Base-by-base conservation (phyloP, 2,113 vertebrate species). In the Osmerus eperlanus region DNA sequence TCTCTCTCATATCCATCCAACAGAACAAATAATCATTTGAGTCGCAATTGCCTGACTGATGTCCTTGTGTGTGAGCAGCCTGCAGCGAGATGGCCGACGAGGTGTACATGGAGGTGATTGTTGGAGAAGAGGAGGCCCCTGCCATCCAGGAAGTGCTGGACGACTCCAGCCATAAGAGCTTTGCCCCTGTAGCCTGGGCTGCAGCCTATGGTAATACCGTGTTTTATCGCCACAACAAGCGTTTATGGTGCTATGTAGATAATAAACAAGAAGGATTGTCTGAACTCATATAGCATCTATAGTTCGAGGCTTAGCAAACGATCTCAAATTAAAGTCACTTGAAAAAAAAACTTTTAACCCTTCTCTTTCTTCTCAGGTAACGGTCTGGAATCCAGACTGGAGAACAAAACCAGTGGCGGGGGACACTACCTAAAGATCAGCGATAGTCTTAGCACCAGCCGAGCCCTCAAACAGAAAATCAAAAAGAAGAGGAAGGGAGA, bases 21-120 rank as follows among this genome's bases (percentile, higher is more conserved):
- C 8, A 51, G 18, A 47, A 47, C 12, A 47, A 47, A 28, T 11
- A 47, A 19, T 28, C 11, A 12, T 4, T 47, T 19, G 64, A 3
- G 47, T 18, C 19, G 47, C 64, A 14, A 3, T n/a, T 25, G 9
- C 16, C 7, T 64, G 16, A 64, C 8, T 64, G 3, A n/a, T 15
- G 54, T 36, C 4, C 28, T 36, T 76, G 47, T 55, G 41, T 67
- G 54, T 68, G 15, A 68, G 25, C 88, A 96, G 94, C 89, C 85
- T 94, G 93, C 77, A 90, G 91, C 86, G 94, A 95, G 91, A 95
- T 95, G 85, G 91, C 93, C 81, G 92, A 95, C 91, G 94, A 96
- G 89, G 92, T 95, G 79, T 95, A 93, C 85, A 95, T 95, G 94
- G 93, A 95, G 85, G 92, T 95, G 81, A 95, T 93, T 84, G 91